Evolutionary conservation across 2,888 invertebrate genomes (phyloP), one percentile per base, ranked within the genome.

Genomic region (Zygaena filipendulae): DNA sequence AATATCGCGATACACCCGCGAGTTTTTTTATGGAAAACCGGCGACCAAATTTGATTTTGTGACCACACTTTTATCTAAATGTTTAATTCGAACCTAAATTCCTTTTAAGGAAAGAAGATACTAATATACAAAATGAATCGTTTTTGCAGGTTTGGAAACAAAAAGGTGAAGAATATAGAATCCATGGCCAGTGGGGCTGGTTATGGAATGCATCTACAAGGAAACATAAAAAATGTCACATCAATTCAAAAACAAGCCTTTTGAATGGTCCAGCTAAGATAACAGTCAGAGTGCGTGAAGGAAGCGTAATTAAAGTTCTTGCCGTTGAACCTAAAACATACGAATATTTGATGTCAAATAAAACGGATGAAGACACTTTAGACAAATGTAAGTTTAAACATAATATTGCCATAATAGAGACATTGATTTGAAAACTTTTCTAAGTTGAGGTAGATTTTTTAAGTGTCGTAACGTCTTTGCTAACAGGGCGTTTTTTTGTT

Each of bases 121-220:
- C n/a, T n/a, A n/a, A n/a, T n/a, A n/a, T n/a, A n/a, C n/a, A n/a
- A n/a, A n/a, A n/a, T n/a, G n/a, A n/a, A n/a, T n/a, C n/a, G n/a
- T n/a, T n/a, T n/a, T n/a, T n/a, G n/a, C 30, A 84, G 82, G 83
- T 92, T 11, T 95, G 95, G 93, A 97, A 97, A 63, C 95, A 97
- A 72, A 97, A 95, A 68, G 98, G 98, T 1, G 99, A 99, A 70
- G 97, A 98, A 52, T 99, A 97, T 61, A 84, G 99, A 40, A 88
- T 98, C 22, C 95, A 95, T 53, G 97, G 97, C 0, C 90, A 92
- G 47, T 96, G 97, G 88, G 98, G 97, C n/a, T 99, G 98, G 98
- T 70, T 92, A 27, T 97, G 96, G 95, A 83, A 92, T 32, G 89
- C 92, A 0, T 72, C 84, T 3, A 84, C 87, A 31, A 82, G 92